A percentile compares a stretch with the other conserved stretches of the same genome.
These are phyloP conservation scores for Aleiodes alternator DNA, from an alignment of 2,888 invertebrate species.

Conservation along the genomic window DNA sequence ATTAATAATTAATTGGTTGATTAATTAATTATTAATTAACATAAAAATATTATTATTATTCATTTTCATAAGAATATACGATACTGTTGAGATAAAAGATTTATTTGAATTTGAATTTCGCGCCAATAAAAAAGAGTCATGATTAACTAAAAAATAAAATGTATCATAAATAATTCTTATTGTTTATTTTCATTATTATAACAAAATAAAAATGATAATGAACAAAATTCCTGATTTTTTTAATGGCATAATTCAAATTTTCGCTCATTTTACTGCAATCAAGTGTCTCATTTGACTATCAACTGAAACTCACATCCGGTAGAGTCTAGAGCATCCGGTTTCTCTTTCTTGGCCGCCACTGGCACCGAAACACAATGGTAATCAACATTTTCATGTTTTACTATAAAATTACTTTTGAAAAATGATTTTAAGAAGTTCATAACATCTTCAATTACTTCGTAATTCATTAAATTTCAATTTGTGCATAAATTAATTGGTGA, in stretches of 20 bases:
- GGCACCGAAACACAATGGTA: slow-evolving; percentile 64
- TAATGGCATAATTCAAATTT: background rate
- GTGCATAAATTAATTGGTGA: slow-evolving; percentile 1
- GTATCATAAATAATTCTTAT: background rate
- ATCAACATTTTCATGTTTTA: slow-evolving; percentile 50
- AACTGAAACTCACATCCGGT: background rate
- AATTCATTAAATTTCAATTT: slow-evolving; percentile 2
- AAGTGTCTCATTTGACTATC: background rate
- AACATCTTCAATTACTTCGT: background rate
- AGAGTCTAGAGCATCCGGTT: slow-evolving; percentile 54
- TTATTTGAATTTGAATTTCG: too few relatives aligned
- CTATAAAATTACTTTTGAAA: slow-evolving; percentile 25
- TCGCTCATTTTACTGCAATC: background rate
- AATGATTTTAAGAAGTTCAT: background rate
- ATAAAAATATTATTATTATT: too few relatives aligned
- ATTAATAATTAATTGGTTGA: too few relatives aligned
- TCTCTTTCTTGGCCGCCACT: slow-evolving; percentile 59
- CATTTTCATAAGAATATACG: too few relatives aligned
- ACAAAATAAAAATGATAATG: background rate
- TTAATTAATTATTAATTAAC: too few relatives aligned
- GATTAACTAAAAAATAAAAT: background rate
- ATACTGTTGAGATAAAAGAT: too few relatives aligned
- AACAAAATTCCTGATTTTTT: background rate
- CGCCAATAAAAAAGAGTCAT: too few relatives aligned
- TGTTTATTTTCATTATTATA: background rate